These are phyloP conservation scores for Microtus oregoni DNA, from an alignment of 2,113 vertebrate genomes.

Conservation along the genomic window DNA sequence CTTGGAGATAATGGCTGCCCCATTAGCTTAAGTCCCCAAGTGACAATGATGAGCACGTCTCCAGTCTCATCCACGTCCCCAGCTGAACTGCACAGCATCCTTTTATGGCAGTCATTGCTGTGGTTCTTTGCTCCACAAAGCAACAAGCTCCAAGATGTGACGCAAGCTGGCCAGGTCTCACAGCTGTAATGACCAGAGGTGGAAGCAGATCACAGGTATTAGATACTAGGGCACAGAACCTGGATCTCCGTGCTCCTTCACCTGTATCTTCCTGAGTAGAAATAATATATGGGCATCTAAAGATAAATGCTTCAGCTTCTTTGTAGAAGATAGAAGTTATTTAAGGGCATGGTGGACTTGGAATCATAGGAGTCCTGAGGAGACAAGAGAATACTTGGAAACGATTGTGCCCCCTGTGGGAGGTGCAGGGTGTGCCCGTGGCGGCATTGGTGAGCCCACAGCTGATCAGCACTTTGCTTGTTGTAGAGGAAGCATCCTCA, in stretches of 20 bases:
- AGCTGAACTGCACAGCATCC: background rate
- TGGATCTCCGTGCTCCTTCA: background rate
- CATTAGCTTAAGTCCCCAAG: background rate
- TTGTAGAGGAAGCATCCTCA: background rate
- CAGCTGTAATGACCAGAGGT: background rate
- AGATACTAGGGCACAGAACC: background rate
- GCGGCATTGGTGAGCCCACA: background rate
- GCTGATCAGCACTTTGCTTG: background rate
- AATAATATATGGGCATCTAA: background rate
- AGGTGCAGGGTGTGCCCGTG: rapidly evolving
- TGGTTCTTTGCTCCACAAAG: background rate
- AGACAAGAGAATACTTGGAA: too few species aligned
- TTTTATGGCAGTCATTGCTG: background rate
- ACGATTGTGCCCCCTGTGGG: background rate
- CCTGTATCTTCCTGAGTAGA: background rate
- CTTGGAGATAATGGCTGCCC: background rate
- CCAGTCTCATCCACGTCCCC: background rate
- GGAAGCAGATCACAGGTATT: background rate
- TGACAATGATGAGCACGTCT: background rate
- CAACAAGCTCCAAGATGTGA: background rate
- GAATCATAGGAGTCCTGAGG: background rate
- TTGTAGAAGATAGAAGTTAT: background rate
- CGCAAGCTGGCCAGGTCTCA: background rate
- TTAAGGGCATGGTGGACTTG: background rate
- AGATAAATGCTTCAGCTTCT: background rate